Percentiles rank a stretch among this genome's conserved stretches.
Conservation (phyloP, 2,113 vertebrate genomes). For the Nipponia nippon region DNA sequence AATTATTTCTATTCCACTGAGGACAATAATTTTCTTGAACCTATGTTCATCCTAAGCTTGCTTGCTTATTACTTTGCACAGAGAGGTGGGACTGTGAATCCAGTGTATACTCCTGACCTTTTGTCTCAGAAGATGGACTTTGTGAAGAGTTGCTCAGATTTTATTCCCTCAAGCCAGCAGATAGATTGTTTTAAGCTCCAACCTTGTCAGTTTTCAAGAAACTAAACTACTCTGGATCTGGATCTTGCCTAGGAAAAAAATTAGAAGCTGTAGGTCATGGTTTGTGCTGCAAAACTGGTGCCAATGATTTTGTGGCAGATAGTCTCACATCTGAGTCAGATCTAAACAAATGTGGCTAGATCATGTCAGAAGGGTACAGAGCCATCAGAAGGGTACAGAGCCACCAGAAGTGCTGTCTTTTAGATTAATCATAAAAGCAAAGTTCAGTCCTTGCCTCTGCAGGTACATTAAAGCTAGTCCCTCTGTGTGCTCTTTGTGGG, state of each 20-base stretch:
- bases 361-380: not conserved
- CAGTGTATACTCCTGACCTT: not conserved
- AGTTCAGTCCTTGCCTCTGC: not conserved
- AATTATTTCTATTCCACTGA: not conserved
- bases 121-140: not conserved
- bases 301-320: not conserved
- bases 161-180: not conserved
- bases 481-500: not conserved
- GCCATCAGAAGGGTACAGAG: not conserved
- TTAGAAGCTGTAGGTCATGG: not conserved
- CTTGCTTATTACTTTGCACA: not conserved
- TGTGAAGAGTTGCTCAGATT: not conserved
- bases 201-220: not conserved
- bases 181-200: not conserved
- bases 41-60: not conserved
- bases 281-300: not conserved
- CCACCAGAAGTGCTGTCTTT: not conserved
- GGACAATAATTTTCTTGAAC: not conserved
- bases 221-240: not conserved
- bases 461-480: not conserved
- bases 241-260: not conserved
- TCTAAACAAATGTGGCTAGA: conserved; percentile 15
- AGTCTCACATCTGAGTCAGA: conserved; percentile 9
- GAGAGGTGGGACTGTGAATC: not conserved
- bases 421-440: conserved; percentile 11